Base-by-base conservation (phyloP, 2,888 invertebrate genomes). In the Agrilus mali region DNA sequence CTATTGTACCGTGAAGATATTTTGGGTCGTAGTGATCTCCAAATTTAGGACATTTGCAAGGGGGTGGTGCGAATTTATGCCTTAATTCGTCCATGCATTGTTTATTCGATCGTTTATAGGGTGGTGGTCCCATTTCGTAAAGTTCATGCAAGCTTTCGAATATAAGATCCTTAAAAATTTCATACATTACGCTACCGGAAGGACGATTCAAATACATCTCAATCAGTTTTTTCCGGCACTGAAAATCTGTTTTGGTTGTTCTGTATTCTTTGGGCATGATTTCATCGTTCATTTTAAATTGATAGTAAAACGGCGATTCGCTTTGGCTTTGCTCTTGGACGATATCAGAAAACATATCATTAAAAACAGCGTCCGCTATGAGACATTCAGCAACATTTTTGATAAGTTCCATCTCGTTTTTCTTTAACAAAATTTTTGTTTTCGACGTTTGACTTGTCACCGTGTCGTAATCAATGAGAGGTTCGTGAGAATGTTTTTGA, bases 341-440 rank as follows among this genome's bases (percentile, higher is more conserved):
- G 4, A 52, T 36, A 15, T 54, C 43, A 13, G 51, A 43, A 45
- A 68, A 65, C 15, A 49, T 32, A 20, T 55, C 52, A 41, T 60
- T 60, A 27, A 61, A 61, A 12, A 68, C 32, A 15, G 63, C 62
- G 43, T 27, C 27, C 65, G 60, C 60, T 41, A 63, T 48, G 38
- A 63, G 43, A 16, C 58, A 53, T 47, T 66, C 60, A 32, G 64
- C 49, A 38, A 62, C 52, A 32, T 59, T 57, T 27, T 48, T 48
- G 7, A 52, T 47, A 7, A 58, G 46, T 38, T 54, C 47, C 1
- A 57, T 17, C 10, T 56, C 53, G 22, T 59, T 55, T 52, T 55
- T 46, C 65, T 67, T 45, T 35, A 52, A 53, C 36, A 33, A 17
- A 27, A 27, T 27, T 10, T 10, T 27, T 3, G 2, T 27, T 10